These are phyloP conservation scores for Percopsis transmontana DNA, from an alignment of 2,113 vertebrate species.

Conservation along the genomic window DNA sequence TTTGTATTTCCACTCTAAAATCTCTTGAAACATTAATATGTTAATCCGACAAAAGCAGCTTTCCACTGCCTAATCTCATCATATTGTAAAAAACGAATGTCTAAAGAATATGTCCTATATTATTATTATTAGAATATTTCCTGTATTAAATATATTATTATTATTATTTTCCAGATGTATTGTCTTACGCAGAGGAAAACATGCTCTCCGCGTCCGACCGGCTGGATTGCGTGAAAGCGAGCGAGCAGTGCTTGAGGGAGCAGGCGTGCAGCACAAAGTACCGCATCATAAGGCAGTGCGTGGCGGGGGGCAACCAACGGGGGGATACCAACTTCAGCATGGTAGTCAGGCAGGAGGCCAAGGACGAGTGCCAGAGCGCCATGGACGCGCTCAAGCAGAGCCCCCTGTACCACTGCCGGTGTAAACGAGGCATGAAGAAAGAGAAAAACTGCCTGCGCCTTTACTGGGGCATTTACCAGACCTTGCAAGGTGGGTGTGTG, in stretches of 20 bases:
- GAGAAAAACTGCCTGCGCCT: constrained; percentile 98
- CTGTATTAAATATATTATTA: neutral
- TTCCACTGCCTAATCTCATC: neutral
- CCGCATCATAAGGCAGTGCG: constrained; percentile 96
- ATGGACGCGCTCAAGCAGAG: constrained; percentile 96
- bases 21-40: neutral
- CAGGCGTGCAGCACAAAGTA: constrained; percentile 94
- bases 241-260: constrained; percentile 91
- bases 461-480: constrained; percentile 98
- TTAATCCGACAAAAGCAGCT: constrained; percentile 20
- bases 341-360: constrained; percentile 88
- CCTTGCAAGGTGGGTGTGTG: constrained; percentile 85
- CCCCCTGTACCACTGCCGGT: constrained; percentile 94
- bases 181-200: constrained; percentile 80
- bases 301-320: constrained; percentile 86
- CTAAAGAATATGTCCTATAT: neutral
- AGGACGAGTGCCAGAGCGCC: constrained; percentile 92
- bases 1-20: neutral
- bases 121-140: constrained; percentile 4
- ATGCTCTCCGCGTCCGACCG: constrained; percentile 78
- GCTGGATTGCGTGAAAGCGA: constrained; percentile 92
- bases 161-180: constrained; percentile 74
- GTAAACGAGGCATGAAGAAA: constrained; percentile 97
- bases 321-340: constrained; percentile 88
- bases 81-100: neutral